Percentiles rank a stretch among this genome's conserved stretches.
These are phyloP conservation scores for Hippocampus barbouri DNA, from an alignment of 2,113 vertebrate genomes.

Conservation along the genomic window DNA sequence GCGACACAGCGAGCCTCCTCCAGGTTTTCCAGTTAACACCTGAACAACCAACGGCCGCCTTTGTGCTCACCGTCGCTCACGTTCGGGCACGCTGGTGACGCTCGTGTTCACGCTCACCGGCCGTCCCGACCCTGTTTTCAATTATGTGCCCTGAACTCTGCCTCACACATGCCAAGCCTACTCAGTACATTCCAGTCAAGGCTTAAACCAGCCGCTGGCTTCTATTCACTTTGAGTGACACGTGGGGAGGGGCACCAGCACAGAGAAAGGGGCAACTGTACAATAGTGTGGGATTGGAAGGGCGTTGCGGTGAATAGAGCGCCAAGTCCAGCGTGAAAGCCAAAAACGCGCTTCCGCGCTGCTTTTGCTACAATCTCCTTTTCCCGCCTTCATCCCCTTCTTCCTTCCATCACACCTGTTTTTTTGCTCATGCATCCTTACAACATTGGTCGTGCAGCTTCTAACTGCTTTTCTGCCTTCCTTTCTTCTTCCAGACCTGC, in stretches of 20 bases:
- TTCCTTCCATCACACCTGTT: not conserved
- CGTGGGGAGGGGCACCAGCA: constrained; percentile 31
- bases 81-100: not conserved
- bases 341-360: not conserved
- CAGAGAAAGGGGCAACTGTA: not conserved
- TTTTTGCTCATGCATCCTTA: no score
- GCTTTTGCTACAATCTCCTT: not conserved
- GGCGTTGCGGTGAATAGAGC: not conserved
- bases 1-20: not conserved
- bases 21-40: not conserved
- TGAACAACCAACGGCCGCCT: not conserved
- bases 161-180: constrained; percentile 8
- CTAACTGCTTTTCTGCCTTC: no score
- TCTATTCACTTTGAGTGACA: constrained; percentile 41
- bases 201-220: constrained; percentile 19
- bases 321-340: not conserved
- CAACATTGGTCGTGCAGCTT: no score
- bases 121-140: constrained; percentile 36
- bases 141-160: constrained; percentile 37
- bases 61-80: not conserved
- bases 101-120: not conserved
- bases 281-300: not conserved
- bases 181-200: not conserved
- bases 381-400: not conserved
- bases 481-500: no score